Base-by-base conservation (phyloP, 2,797 vertebrate species). In the Mormyrops boulengeri region DNA sequence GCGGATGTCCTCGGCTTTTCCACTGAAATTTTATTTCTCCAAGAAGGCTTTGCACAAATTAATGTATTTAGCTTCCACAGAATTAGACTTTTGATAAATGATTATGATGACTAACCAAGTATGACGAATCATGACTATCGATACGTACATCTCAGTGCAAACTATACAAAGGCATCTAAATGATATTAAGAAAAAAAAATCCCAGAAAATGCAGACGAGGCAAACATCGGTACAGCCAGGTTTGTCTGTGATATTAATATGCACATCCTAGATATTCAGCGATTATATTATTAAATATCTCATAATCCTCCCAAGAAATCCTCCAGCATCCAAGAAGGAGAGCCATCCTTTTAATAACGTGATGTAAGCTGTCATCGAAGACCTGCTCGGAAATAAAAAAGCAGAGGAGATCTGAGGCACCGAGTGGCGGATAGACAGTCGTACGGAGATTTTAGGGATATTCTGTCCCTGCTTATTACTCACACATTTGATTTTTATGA, bases 201-300 rank as follows among this genome's bases (percentile, higher is more conserved):
- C 22, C 12, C 49, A 86, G 49, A 86, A 86, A 86, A 53, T 86
- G 85, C 50, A 86, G 12, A 53, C 26, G 30, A 22, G 12, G 19
- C 41, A 53, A 53, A 55, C 84, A 30, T 85, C 49, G 47, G 47
- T 47, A 53, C 19, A 17, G 26, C 11, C 47, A 85, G 84, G 50
- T 85, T 85, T 85, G 26, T 85, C 84, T 85, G 26, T 85, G 8
- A 50, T 53, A 50, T 85, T 50, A 50, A 53, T 85, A 53, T 85
- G 84, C 84, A 89, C 52, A n/a, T 41, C 52, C 38, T 52, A 66
- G 57, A 86, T 73, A 89, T 82, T 82, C 77, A 82, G 86, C 34
- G 77, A 88, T 90, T 86, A 90, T 53, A 88, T 90, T 90, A 88
- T 88, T 88, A 88, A 34, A 88, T 88, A 88, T 85, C 86, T 80